Evolutionary conservation across 2,797 vertebrate genomes (phyloP).

Genomic region (Malacoraja senta): DNA sequence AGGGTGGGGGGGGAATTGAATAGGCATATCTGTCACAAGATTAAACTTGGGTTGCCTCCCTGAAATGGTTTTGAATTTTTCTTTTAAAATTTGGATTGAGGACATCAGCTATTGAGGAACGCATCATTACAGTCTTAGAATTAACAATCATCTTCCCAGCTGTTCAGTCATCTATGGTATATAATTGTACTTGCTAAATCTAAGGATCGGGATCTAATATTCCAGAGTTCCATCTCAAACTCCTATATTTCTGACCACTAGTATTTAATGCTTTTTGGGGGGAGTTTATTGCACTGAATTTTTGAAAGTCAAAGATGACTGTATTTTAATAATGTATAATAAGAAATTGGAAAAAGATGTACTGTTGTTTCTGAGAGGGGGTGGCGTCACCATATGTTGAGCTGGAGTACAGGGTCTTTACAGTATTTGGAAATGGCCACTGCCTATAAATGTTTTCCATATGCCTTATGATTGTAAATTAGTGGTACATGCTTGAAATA

Average conservation of each 20-base stretch:
- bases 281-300: conserved; percentile 21
- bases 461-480: not conserved
- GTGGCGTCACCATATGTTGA: not conserved
- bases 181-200: not conserved
- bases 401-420: not conserved
- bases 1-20: not conserved
- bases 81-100: not conserved
- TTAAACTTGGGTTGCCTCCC: not conserved
- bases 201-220: not conserved
- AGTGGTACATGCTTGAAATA: not conserved
- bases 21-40: no score
- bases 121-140: not conserved
- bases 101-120: not conserved
- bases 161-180: not conserved
- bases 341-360: not conserved
- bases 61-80: not conserved
- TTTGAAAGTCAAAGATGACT: not conserved
- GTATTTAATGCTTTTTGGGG: not conserved
- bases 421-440: not conserved
- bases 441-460: not conserved
- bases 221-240: not conserved
- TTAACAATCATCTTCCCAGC: not conserved
- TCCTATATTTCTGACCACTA: not conserved
- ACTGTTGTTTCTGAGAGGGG: not conserved
- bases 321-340: conserved; percentile 1